Evolutionary conservation across 2,797 vertebrate genomes (phyloP).

Genomic region (Spinibarbus caldwelli): DNA sequence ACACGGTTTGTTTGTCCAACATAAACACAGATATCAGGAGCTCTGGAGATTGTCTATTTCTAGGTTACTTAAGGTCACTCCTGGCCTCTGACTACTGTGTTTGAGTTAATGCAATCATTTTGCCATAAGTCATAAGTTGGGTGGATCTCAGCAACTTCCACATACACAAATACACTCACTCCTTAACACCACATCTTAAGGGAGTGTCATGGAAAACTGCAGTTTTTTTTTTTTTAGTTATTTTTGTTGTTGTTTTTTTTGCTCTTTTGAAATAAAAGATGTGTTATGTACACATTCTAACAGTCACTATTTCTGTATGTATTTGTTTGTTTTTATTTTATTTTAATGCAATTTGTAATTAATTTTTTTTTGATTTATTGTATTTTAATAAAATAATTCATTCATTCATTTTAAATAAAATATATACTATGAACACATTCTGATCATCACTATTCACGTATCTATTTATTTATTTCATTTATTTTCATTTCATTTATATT

Average conservation of each 20-base stretch:
- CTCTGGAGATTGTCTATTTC: background rate
- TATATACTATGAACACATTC: background rate
- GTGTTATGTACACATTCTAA: background rate
- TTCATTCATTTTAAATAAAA: background rate
- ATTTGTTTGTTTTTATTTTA: background rate
- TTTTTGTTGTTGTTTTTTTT: background rate
- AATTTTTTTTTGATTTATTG: no score
- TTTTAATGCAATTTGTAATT: background rate
- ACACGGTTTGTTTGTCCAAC: background rate
- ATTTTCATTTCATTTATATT: background rate
- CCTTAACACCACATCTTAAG: background rate
- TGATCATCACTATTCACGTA: background rate
- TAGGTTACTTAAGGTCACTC: background rate
- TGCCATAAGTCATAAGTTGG: background rate
- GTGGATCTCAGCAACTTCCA: background rate
- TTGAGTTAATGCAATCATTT: background rate
- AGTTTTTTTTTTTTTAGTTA: no score
- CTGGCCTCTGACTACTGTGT: background rate
- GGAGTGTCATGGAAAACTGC: background rate
- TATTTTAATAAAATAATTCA: background rate
- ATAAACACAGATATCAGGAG: background rate
- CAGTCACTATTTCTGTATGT: background rate
- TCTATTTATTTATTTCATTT: background rate
- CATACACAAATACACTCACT: background rate
- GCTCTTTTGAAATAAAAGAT: background rate